Evolutionary conservation across 2,888 invertebrate genomes (phyloP), one percentile per base, ranked within the genome.

Genomic region (Psylliodes chrysocephalus): DNA sequence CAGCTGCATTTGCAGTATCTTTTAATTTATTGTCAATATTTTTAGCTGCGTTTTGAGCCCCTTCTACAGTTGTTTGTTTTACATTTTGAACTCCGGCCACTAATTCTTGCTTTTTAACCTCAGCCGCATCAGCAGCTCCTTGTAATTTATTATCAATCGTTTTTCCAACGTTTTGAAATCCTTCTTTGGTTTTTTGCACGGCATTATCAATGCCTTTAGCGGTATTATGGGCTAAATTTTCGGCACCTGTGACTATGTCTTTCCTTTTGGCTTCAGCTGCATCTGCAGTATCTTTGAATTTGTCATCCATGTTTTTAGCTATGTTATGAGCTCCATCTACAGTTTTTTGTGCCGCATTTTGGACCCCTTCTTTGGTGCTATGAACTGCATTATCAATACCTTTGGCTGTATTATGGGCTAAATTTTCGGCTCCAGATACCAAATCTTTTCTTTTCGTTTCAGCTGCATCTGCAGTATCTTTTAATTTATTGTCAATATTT

Each of bases 11-110:
- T 8, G 70, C 67, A 12, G 70, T 65, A 7, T 69, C 67, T 75
- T 87, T 86, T 73, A 90, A 79, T 81, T 89, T 90, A 67, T 84
- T 78, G 76, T 89, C 89, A 42, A 88, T 85, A 7, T 86, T 83
- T 30, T 47, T 61, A 4, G 68, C 71, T 7, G 69, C 14, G 17
- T 65, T 66, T 38, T 70, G 70, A n/a, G 68, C 70, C 49, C 59
- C 68, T n/a, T n/a, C n/a, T n/a, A n/a, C n/a, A n/a, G n/a, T n/a
- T n/a, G n/a, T n/a, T n/a, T n/a, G n/a, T n/a, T n/a, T n/a, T n/a
- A n/a, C n/a, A n/a, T n/a, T n/a, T n/a, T n/a, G n/a, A n/a, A n/a
- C n/a, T n/a, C n/a, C n/a, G n/a, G n/a, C n/a, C n/a, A 79, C 79
- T 28, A 82, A 85, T 83, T 82, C 59, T 38, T 86, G 86, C 71